Percentiles rank a stretch among this genome's conserved stretches.
Conservation (phyloP, 2,113 vertebrate genomes). For the Lynx canadensis region DNA sequence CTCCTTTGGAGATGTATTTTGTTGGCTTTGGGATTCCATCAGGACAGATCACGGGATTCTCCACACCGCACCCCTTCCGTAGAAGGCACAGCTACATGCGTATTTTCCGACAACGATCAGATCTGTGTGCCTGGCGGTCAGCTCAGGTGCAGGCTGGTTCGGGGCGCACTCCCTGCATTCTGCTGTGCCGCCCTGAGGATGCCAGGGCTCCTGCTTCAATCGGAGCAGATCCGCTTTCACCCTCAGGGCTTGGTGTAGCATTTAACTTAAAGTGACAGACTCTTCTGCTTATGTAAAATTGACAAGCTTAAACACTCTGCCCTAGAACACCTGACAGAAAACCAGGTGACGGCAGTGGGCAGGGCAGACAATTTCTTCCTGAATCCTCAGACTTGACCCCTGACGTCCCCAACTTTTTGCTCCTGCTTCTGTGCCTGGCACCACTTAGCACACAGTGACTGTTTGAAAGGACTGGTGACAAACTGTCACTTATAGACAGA, state of each 20-base stretch:
- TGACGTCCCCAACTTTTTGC: neutral
- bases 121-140: neutral
- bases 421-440: neutral
- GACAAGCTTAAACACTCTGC: neutral
- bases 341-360: rapidly evolving
- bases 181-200: neutral
- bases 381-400: neutral
- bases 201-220: rapidly evolving
- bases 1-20: neutral
- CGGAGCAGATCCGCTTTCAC: rapidly evolving
- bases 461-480: neutral
- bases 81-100: neutral
- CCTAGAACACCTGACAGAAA: neutral
- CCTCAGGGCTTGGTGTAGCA: neutral
- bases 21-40: neutral
- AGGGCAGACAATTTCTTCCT: neutral
- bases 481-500: rapidly evolving
- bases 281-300: neutral
- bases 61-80: too few relatives aligned
- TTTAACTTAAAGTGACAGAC: neutral
- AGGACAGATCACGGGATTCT: neutral
- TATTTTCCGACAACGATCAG: rapidly evolving
- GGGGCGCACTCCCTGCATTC: neutral
- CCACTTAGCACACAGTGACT: neutral
- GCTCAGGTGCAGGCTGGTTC: rapidly evolving